Conservation (phyloP, 2,797 vertebrate genomes). For the Diplodus puntazzo region DNA sequence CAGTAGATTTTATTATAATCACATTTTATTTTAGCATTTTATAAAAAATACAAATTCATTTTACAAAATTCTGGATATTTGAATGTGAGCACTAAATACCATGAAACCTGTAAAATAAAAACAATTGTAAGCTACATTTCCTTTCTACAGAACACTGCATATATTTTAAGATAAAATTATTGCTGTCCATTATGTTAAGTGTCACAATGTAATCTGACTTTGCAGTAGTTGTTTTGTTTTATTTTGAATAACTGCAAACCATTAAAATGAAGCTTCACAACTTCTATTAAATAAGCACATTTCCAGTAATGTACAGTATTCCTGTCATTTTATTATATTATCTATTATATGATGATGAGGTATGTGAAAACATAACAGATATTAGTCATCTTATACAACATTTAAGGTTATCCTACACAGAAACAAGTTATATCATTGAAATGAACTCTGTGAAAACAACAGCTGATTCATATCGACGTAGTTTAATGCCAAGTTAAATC, state of each 20-base stretch:
- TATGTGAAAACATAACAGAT: neutral
- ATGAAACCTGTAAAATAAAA: neutral
- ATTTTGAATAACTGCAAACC: neutral
- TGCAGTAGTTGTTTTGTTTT: neutral
- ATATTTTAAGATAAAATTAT: neutral
- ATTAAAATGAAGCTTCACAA: neutral
- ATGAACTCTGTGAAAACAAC: neutral
- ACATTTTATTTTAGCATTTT: neutral
- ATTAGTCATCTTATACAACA: neutral
- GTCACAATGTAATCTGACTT: neutral
- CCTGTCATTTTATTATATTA: neutral
- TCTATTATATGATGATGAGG: neutral
- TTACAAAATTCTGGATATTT: neutral
- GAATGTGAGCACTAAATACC: neutral
- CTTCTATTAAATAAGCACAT: neutral
- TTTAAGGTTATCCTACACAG: neutral
- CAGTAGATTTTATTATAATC: neutral
- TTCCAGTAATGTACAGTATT: neutral
- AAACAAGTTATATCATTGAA: conserved; percentile 1
- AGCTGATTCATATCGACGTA: neutral
- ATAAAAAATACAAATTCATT: neutral
- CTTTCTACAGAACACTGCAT: neutral
- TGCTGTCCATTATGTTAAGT: neutral
- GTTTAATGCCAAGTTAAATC: neutral
- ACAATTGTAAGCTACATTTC: neutral